Base-by-base conservation (phyloP, 2,888 invertebrate species). In the Cyclophora punctaria region DNA sequence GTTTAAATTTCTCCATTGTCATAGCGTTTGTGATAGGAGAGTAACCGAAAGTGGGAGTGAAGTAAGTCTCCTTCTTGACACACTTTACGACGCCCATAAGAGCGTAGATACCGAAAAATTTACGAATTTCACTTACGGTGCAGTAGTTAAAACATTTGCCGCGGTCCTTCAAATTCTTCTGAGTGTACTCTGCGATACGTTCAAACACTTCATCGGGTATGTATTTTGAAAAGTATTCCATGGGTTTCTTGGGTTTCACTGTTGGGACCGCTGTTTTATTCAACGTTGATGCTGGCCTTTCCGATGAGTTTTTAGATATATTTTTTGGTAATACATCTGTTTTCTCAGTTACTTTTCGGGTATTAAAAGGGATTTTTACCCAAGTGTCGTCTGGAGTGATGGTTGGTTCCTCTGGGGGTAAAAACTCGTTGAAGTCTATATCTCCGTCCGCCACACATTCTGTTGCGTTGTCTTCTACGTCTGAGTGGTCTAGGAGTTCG, bases 401-500 rank as follows among this genome's bases (percentile, higher is more conserved):
- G 41, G 41, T 41, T 4, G 53, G 48, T 47, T 51, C 48, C 4
- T 55, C 48, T 0, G 46, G n/a, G 3, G 47, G 35, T 4, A 55
- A 51, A 3, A 58, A 54, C 2, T 41, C 20, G 3, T 58, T 51
- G 0, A 55, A 51, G 40, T 58, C 57, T 50, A 51, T 53, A 0
- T 7, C 7, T 3, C 35, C 44, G 40, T 43, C 43, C n/a, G 37
- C 46, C 6, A 7, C 20, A 20, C 20, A 20, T 20, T 20, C 20
- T 20, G 20, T 20, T 20, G 20, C 20, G 46, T 58, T 46, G n/a
- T 58, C 57, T 44, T 58, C 57, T 5, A 58, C 40, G 7, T 58
- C 57, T 2, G 53, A 49, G 46, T 43, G 35, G 68, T 65, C 62
- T n/a, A 62, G 61, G 51, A 62, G 50, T n/a, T 55, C 53, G 0